A percentile compares a stretch with the other conserved stretches of the same genome.
Conservation (phyloP, 2,797 vertebrate species). For the Adelosebastes latens region DNA sequence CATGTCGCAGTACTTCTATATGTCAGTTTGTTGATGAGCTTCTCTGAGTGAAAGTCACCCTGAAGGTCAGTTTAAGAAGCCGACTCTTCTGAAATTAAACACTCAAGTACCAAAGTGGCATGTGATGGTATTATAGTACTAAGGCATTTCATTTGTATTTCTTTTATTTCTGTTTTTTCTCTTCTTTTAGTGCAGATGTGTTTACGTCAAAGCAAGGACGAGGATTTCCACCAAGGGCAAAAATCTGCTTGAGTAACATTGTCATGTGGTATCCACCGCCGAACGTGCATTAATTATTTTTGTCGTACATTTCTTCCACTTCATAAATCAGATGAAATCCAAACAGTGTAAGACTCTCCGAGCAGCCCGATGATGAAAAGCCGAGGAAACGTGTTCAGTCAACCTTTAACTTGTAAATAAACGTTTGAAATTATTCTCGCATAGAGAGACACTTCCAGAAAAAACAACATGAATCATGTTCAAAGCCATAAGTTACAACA, state of each 20-base stretch:
- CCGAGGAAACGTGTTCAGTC: neutral
- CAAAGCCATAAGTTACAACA: neutral
- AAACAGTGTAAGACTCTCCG: neutral
- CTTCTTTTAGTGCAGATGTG: neutral
- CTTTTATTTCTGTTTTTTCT: neutral
- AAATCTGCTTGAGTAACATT: no score
- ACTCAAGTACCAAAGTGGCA: neutral
- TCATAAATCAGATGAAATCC: neutral
- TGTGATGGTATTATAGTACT: no score
- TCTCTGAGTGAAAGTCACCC: neutral
- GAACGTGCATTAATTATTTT: neutral
- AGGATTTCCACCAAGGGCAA: no score
- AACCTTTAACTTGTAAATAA: slow-evolving; percentile 7
- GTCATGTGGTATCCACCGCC: neutral
- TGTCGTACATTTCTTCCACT: no score
- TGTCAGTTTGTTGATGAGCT: neutral
- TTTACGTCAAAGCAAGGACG: neutral
- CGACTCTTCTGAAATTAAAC: neutral
- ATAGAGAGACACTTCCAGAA: neutral
- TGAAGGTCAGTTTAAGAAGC: neutral
- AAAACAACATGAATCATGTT: neutral
- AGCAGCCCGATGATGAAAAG: neutral
- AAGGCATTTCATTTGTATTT: neutral
- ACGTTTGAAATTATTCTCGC: neutral
- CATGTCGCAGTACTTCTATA: neutral